Percentiles rank a stretch among this genome's conserved stretches.
Evolutionary conservation across 2,113 vertebrate species (phyloP).

Genomic region (Amphilophus citrinellus): DNA sequence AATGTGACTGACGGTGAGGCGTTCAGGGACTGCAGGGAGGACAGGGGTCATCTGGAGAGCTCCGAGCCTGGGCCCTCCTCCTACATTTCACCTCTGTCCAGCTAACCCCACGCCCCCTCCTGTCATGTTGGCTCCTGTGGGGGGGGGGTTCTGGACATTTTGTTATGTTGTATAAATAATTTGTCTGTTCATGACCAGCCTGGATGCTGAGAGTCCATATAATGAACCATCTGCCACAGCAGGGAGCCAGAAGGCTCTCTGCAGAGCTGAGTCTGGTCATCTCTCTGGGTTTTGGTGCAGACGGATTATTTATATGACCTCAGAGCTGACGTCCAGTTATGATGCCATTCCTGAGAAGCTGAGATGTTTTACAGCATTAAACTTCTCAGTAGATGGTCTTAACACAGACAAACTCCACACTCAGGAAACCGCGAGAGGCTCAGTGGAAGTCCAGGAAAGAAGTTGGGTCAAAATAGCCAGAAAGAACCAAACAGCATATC

Average conservation of each 20-base stretch:
- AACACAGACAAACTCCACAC: background rate
- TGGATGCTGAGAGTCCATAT: background rate
- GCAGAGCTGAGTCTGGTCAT: background rate
- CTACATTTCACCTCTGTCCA: background rate
- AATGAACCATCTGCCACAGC: background rate
- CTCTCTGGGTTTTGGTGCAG: background rate
- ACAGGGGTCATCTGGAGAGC: background rate
- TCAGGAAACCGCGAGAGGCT: too few species aligned
- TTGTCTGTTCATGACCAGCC: constrained; percentile 39
- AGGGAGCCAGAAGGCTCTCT: background rate
- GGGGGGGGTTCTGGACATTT: background rate
- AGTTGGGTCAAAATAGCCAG: too few species aligned
- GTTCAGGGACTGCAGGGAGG: background rate
- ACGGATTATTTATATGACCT: background rate
- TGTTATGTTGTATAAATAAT: background rate
- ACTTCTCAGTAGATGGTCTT: background rate
- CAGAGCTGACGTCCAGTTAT: background rate
- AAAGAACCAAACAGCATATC: too few species aligned
- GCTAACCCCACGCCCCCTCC: background rate
- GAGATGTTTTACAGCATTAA: background rate
- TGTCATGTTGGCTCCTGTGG: constrained; percentile 37
- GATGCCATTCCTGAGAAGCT: background rate
- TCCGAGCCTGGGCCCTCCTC: constrained; percentile 1
- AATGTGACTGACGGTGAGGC: background rate
- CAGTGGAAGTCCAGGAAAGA: background rate